Evolutionary conservation across 2,888 invertebrate genomes (phyloP).

Genomic region (Drepanosiphum platanoidis): DNA sequence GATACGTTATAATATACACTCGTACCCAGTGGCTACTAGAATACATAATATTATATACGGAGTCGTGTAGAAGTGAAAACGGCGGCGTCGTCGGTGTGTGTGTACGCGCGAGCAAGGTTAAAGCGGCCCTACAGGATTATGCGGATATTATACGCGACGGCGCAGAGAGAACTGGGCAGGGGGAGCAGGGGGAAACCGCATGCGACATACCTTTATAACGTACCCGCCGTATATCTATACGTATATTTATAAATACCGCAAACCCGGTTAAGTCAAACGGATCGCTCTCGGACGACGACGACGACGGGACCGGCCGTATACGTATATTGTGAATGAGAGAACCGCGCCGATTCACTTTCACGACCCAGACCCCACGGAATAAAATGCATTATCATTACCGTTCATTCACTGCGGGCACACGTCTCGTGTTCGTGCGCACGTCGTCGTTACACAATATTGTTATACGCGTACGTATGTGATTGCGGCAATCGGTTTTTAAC

Average conservation of each 20-base stretch:
- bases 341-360: constrained; percentile 53
- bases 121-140: background rate
- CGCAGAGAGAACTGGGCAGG: background rate
- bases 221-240: no score
- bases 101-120: background rate
- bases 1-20: background rate
- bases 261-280: background rate
- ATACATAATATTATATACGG: background rate
- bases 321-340: constrained; percentile 56
- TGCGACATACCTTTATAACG: background rate
- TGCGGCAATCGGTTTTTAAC: background rate
- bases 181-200: background rate
- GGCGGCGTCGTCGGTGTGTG: background rate
- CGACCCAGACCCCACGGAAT: constrained; percentile 29
- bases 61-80: background rate
- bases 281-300: background rate
- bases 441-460: constrained; percentile 6
- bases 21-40: background rate
- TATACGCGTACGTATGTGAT: background rate
- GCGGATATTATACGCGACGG: background rate
- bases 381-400: constrained; percentile 24
- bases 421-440: background rate
- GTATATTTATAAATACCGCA: no score
- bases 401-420: constrained; percentile 40
- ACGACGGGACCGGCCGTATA: background rate